Conservation (phyloP, 2,888 invertebrate species). For the Thecophora atra region DNA sequence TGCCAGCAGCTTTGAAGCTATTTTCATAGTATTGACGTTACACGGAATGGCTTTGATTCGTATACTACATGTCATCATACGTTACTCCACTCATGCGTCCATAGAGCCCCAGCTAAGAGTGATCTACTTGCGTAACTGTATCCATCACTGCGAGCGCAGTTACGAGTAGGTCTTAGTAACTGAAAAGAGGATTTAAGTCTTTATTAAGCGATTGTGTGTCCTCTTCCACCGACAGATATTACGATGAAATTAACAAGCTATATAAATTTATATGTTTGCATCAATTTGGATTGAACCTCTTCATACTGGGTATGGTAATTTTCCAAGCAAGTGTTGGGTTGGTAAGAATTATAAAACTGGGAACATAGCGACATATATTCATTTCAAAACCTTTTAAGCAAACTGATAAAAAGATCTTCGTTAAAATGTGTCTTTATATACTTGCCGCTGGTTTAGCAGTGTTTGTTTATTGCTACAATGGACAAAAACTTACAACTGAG, state of each 20-base stretch:
- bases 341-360: conserved; percentile 42
- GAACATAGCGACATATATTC: background rate
- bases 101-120: conserved; percentile 34
- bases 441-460: conserved; percentile 44
- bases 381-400: background rate
- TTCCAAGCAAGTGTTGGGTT: conserved; percentile 53
- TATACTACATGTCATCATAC: conserved; percentile 37
- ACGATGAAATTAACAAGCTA: conserved; percentile 37
- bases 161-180: conserved; percentile 37
- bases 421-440: conserved; percentile 44
- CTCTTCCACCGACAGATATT: conserved; percentile 24
- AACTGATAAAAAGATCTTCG: conserved; percentile 35
- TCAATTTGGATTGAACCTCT: conserved; percentile 51
- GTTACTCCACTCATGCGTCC: conserved; percentile 35
- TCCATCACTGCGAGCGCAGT: conserved; percentile 39
- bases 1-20: conserved; percentile 39
- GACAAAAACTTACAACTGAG: conserved; percentile 45
- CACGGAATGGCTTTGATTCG: conserved; percentile 40
- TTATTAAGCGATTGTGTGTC: background rate
- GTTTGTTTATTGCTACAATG: conserved; percentile 46
- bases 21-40: conserved; percentile 35
- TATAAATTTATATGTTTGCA: conserved; percentile 47
- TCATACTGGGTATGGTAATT: conserved; percentile 55
- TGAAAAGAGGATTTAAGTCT: background rate
- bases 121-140: conserved; percentile 40